Base-by-base conservation (phyloP, 2,888 invertebrate species). In the Agrotis ipsilon region DNA sequence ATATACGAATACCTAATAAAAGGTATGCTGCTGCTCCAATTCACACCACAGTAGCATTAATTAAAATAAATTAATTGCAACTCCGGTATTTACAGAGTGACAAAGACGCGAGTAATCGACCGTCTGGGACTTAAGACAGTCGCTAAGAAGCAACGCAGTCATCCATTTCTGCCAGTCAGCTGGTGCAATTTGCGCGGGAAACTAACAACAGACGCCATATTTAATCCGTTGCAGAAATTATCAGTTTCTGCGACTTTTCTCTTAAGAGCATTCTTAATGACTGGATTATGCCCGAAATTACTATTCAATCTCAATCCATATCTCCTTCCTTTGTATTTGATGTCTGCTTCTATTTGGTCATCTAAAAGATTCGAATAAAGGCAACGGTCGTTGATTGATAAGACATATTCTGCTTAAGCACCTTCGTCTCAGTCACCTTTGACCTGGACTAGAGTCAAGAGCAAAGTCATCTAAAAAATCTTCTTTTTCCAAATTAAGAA, bases 131-230 rank as follows among this genome's bases (percentile, higher is more conserved):
- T 61, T 58, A 63, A 62, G 11, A 13, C 52, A 69, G 43, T 58
- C 52, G 54, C 62, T 46, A 48, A 52, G 39, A 46, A 54, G 7
- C 19, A 65, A 55, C n/a, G 32, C 52, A 55, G 48, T 58, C 48
- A 61, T 78, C 76, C 61, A 66, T 76, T 66, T 49, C 19, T 46
- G 14, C 16, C 55, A 54, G 58, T 24, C 55, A 59, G 45, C 57
- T 58, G 66, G 59, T 51, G 32, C 24, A 60, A 57, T 63, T 72
- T 48, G 62, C 62, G 62, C 73, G 76, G 66, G 73, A 72, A 67
- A 7, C 45, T 51, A 16, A 48, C 62, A 54, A 54, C 62, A 49
- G 78, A 52, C 55, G 79, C 66, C 54, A 60, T 72, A n/a, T 72
- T 78, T 66, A 63, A 73, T 54, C 19, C 24, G 3, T 19, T 67